Base-by-base conservation (phyloP, 2,797 vertebrate species). In the Mormyrus proboscirostris region DNA sequence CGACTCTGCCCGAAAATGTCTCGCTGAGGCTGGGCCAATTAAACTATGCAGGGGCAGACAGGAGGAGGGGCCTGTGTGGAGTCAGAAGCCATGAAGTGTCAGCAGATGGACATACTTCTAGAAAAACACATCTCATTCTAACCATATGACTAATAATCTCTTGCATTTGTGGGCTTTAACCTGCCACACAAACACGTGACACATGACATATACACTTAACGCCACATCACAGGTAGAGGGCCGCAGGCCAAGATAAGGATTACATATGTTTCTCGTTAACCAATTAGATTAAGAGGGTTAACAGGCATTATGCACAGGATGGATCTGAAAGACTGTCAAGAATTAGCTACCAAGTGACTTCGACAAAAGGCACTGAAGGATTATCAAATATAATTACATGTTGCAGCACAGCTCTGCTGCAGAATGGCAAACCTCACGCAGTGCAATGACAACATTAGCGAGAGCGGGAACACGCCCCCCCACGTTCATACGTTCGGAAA, bases 311-410 rank as follows among this genome's bases (percentile, higher is more conserved):
- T 38, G 73, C 73, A n/a, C 33, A n/a, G 41, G 73, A 79, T 79
- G 73, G 38, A 44, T 41, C 16, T n/a, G 73, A 44, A 44, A 44
- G 16, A 41, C 73, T n/a, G 41, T n/a, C 73, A 79, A 79, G 73
- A 79, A 79, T 79, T 41, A 44, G 22, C 73, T 79, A 41, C 73
- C 73, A 79, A 79, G 41, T 2, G 73, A 79, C 73, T 76, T 19
- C n/a, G 25, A 79, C 14, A 44, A 79, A 79, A 79, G 16, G 38
- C 73, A 79, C 41, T 44, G 41, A 41, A n/a, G 73, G 38, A 79
- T 79, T 79, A 79, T 44, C 73, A 79, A 79, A 44, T 47, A 79
- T 79, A 44, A 79, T 79, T 79, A 79, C 65, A 73, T 79, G 73
- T 44, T 47, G 33, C 38, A 44, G 33, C 73, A 79, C 73, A 79